Base-by-base conservation (phyloP, 2,113 vertebrate species). In the Cynocephalus volans region DNA sequence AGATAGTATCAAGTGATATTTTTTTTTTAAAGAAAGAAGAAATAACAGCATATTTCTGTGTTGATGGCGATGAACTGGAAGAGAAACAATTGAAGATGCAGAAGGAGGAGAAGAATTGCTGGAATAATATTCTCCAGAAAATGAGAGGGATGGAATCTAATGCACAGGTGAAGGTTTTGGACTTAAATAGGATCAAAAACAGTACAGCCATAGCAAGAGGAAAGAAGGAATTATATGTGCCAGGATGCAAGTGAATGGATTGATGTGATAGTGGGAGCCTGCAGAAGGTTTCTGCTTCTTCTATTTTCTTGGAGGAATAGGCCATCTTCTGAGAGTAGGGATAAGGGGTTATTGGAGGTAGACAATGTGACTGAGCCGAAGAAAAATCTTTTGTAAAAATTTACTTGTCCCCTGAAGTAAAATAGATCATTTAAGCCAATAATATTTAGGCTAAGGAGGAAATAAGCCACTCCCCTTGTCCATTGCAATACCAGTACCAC, bases 341-440 rank as follows among this genome's bases (percentile, higher is more conserved):
- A 26, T 36, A 50, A 1, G 10, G 26, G 19, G 48, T 36, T 52
- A 19, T 23, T 85, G 11, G 28, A 24, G 2, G 17, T 67, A 31
- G 52, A 82, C 15, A 56, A 54, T 54, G 62, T 82, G 65, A 90
- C 50, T 36, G 36, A 82, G 9, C 13, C 48, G 89, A 70, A 94
- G 64, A 86, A 96, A 67, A 87, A 58, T 94, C 21, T 45, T 73
- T 5, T 73, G 24, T 72, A 62, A 92, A 94, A 90, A 54, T 41
- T 50, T 41, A 60, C 41, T 72, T 87, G 31, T 82, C 31, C 5
- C 52, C 13, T 82, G 93, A 64, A 73, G 52, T 82, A 62, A 90
- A 83, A 87, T 50, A 75, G 13, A 56, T 93, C 18, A 45, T 2
- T 64, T 85, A 52, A 85, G 8, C 9, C 81, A 96, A 69, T 75